Conservation (phyloP, 2,888 invertebrate genomes). For the Folsomia manolachei region DNA sequence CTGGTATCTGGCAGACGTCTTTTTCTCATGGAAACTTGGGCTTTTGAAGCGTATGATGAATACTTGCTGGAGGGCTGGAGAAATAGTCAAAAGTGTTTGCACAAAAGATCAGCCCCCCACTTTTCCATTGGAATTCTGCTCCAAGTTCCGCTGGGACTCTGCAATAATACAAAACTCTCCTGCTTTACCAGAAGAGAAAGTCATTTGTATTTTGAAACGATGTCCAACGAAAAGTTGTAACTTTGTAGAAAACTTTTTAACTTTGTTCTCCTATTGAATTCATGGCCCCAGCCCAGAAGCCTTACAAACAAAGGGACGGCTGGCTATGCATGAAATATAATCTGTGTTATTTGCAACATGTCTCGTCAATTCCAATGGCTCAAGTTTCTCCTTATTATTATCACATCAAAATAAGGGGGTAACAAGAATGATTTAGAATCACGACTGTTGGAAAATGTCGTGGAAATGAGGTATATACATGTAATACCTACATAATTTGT, state of each 20-base stretch:
- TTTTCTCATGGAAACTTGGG: too few species aligned
- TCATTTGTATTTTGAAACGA: not conserved
- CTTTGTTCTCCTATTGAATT: not conserved
- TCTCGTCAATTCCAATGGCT: not conserved
- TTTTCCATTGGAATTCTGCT: not conserved
- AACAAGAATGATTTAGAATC: not conserved
- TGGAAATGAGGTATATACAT: too few species aligned
- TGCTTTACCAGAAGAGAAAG: not conserved
- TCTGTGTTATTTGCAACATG: not conserved
- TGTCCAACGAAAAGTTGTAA: not conserved
- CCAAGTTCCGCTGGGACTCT: not conserved
- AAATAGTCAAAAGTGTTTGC: not conserved
- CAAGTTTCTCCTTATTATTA: not conserved
- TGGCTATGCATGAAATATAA: not conserved
- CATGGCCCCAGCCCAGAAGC: too few species aligned
- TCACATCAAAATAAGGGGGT: not conserved
- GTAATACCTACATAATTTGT: too few species aligned
- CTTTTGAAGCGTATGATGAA: too few species aligned
- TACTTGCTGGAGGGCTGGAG: too few species aligned
- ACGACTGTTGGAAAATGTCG: too few species aligned
- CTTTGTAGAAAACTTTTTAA: not conserved
- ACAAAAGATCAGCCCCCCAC: not conserved
- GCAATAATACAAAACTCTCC: not conserved
- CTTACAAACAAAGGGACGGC: not conserved
- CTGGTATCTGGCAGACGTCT: too few species aligned